phyloP scores from a whole-genome alignment of 2,797 vertebrate species.

The Perodicticus potto region DNA sequence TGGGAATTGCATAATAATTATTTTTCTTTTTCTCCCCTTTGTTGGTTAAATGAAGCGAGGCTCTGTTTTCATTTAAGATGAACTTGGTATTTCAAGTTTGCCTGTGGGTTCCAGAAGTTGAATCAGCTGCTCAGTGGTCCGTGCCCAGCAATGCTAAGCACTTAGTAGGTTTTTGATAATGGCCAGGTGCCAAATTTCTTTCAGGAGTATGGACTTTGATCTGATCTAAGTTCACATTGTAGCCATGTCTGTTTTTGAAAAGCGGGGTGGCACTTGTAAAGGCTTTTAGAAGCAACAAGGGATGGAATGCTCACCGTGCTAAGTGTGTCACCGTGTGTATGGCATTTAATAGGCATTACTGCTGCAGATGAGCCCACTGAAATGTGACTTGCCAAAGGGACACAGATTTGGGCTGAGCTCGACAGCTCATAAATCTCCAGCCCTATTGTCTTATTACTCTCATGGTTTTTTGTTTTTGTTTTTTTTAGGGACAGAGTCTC shows the following conservation, averaged over 20 bases:
- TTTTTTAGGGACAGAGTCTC: no score
- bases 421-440: background rate
- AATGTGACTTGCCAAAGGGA: background rate
- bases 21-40: constrained; percentile 40
- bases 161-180: constrained; percentile 45
- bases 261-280: background rate
- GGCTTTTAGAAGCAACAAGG: background rate
- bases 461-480: background rate
- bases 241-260: background rate
- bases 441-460: background rate
- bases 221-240: background rate
- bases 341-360: background rate
- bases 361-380: background rate
- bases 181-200: background rate
- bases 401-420: background rate
- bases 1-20: constrained; percentile 52
- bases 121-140: background rate
- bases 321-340: background rate
- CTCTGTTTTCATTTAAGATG: constrained; percentile 60
- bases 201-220: background rate
- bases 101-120: background rate
- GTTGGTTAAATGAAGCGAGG: constrained; percentile 29
- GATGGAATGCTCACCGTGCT: background rate
- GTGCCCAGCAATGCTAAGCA: background rate
- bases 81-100: background rate